phyloP scores from a whole-genome alignment of 2,888 invertebrate species.

The Zhuqinia jingwanae region DNA sequence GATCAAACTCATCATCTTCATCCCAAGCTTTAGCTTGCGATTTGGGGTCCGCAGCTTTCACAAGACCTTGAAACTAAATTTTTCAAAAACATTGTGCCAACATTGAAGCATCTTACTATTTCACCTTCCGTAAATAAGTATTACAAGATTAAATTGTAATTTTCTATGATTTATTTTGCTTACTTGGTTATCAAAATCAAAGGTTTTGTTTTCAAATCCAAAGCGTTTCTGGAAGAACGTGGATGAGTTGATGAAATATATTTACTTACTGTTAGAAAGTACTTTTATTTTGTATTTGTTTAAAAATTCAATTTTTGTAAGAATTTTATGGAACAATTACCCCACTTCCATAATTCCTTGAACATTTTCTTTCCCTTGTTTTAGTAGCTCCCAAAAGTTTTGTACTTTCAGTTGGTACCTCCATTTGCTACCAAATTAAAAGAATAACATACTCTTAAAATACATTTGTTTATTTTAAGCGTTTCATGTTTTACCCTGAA shows the following conservation, averaged over 20 bases:
- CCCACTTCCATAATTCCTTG: constrained; percentile 50
- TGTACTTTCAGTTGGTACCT: constrained; percentile 57
- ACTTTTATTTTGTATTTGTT: too few relatives aligned
- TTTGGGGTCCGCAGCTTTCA: constrained; percentile 62
- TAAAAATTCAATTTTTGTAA: too few relatives aligned
- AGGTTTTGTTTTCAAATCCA: constrained; percentile 56
- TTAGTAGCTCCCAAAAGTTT: constrained; percentile 24
- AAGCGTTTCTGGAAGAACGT: constrained; percentile 18
- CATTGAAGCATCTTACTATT: too few relatives aligned
- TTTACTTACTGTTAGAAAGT: too few relatives aligned
- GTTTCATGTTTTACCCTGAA: too few relatives aligned
- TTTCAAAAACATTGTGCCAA: background rate
- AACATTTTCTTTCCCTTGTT: constrained; percentile 32
- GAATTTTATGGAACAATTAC: too few relatives aligned
- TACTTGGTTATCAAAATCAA: constrained; percentile 64
- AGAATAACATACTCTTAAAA: too few relatives aligned
- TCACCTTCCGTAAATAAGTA: too few relatives aligned
- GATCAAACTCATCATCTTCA: constrained; percentile 75
- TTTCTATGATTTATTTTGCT: too few relatives aligned
- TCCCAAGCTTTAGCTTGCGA: constrained; percentile 74
- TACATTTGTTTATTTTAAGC: too few relatives aligned
- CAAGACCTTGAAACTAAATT: constrained; percentile 61
- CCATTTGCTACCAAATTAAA: constrained; percentile 53
- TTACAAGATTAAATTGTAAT: too few relatives aligned
- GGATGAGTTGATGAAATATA: too few relatives aligned